phyloP scores from a whole-genome alignment of 2,888 invertebrate species.

The Yponomeuta evonymella region DNA sequence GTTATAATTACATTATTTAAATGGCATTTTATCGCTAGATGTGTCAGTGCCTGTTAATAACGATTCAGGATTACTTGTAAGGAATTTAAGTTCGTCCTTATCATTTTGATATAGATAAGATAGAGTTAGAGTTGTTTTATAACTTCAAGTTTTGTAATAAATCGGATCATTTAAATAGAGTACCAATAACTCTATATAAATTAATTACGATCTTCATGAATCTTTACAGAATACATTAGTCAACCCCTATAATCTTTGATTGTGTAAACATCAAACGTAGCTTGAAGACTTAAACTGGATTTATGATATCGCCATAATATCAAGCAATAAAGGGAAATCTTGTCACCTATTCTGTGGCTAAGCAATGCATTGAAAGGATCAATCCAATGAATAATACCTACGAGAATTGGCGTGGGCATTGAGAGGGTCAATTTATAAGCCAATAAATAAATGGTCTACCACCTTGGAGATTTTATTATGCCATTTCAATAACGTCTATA shows the following conservation, averaged over 20 bases:
- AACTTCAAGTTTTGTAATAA: no score
- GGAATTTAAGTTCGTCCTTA: background rate
- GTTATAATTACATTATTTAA: slow-evolving; percentile 7
- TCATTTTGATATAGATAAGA: no score
- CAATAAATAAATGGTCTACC: slow-evolving; percentile 16
- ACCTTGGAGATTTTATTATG: slow-evolving; percentile 17
- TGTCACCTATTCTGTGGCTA: slow-evolving; percentile 6
- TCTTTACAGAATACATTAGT: no score
- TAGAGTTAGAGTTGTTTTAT: no score
- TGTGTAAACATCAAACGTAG: background rate
- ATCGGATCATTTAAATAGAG: no score
- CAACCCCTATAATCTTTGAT: no score
- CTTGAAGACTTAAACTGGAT: background rate
- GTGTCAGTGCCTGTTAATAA: slow-evolving; percentile 1
- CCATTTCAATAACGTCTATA: background rate
- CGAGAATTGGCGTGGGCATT: slow-evolving; percentile 2
- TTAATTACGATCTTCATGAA: no score
- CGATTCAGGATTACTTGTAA: background rate
- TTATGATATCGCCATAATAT: slow-evolving; percentile 4
- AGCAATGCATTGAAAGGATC: slow-evolving; percentile 6
- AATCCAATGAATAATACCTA: slow-evolving; percentile 2
- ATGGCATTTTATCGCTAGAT: slow-evolving; percentile 1
- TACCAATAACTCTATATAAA: no score
- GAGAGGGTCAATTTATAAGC: background rate
- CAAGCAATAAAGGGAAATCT: background rate